These are phyloP conservation scores for Alcis repandata DNA, from an alignment of 2,888 invertebrate genomes.

Conservation along the genomic window DNA sequence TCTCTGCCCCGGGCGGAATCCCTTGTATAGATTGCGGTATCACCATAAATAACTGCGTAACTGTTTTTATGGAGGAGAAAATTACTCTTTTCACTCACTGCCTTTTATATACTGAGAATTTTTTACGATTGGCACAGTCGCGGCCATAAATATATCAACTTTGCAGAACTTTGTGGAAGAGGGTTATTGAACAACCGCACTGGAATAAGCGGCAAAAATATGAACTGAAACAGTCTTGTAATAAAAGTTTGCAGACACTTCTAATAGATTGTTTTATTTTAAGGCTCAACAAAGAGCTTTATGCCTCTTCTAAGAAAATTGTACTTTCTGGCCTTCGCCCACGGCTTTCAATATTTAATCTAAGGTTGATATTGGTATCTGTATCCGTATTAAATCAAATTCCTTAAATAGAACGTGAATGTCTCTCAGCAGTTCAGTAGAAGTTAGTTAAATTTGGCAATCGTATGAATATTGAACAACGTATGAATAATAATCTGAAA, in stretches of 20 bases:
- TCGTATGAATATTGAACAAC: too few relatives aligned
- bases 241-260: slow-evolving; percentile 31
- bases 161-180: slow-evolving; percentile 29
- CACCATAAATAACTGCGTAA: slow-evolving; percentile 84
- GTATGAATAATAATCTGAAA: too few relatives aligned
- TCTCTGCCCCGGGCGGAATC: slow-evolving; percentile 79
- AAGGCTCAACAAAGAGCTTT: background rate
- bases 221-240: slow-evolving; percentile 21
- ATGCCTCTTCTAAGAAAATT: background rate
- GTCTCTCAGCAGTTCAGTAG: too few relatives aligned
- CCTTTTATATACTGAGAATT: slow-evolving; percentile 74
- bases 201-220: slow-evolving; percentile 24
- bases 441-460: too few relatives aligned
- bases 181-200: slow-evolving; percentile 28
- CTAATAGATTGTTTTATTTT: slow-evolving; percentile 13
- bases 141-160: slow-evolving; percentile 34
- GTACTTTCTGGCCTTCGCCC: too few relatives aligned
- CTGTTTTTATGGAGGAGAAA: slow-evolving; percentile 84
- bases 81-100: slow-evolving; percentile 80
- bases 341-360: background rate
- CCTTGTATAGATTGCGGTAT: slow-evolving; percentile 84
- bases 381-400: too few relatives aligned
- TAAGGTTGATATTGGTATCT: background rate
- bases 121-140: slow-evolving; percentile 63
- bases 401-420: too few relatives aligned